Evolutionary conservation across 2,113 vertebrate species (phyloP).

Genomic region (Hyla sarda): DNA sequence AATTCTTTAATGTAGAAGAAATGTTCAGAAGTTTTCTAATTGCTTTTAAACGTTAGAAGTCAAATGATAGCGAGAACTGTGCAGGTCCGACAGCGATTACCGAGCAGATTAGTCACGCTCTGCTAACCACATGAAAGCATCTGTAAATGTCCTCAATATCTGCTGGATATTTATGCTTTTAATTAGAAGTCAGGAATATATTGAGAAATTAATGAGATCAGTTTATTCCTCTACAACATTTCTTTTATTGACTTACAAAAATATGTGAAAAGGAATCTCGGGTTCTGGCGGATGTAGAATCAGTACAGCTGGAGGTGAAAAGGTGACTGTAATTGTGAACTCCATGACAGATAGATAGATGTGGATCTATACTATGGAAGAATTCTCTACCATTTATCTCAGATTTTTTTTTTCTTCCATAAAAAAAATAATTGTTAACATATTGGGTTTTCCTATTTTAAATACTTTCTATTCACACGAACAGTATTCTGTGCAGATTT

Average conservation of each 20-base stretch:
- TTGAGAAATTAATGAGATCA: conserved; percentile 35
- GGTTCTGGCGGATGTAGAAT: not conserved
- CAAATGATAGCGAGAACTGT: not conserved
- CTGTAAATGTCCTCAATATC: conserved; percentile 36
- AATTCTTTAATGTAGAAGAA: not conserved
- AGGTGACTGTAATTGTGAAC: not conserved
- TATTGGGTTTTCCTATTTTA: too few relatives aligned
- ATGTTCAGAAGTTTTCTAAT: not conserved
- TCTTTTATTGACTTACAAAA: not conserved
- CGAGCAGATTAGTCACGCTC: conserved; percentile 21
- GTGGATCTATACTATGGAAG: too few relatives aligned
- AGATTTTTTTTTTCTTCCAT: too few relatives aligned
- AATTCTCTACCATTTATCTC: too few relatives aligned
- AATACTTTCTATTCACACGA: too few relatives aligned
- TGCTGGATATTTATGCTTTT: conserved; percentile 41
- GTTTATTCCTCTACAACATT: not conserved
- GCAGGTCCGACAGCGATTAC: not conserved
- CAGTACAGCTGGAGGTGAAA: not conserved
- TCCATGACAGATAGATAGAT: not conserved
- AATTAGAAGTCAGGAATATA: conserved; percentile 28
- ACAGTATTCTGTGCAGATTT: too few relatives aligned
- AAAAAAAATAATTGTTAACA: too few relatives aligned
- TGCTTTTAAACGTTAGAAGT: conserved; percentile 27
- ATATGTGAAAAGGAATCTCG: not conserved
- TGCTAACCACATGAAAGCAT: conserved; percentile 14